Evolutionary conservation across 2,797 vertebrate species (phyloP), one percentile per base, ranked within the genome.

Genomic region (Pogonophryne albipinna): DNA sequence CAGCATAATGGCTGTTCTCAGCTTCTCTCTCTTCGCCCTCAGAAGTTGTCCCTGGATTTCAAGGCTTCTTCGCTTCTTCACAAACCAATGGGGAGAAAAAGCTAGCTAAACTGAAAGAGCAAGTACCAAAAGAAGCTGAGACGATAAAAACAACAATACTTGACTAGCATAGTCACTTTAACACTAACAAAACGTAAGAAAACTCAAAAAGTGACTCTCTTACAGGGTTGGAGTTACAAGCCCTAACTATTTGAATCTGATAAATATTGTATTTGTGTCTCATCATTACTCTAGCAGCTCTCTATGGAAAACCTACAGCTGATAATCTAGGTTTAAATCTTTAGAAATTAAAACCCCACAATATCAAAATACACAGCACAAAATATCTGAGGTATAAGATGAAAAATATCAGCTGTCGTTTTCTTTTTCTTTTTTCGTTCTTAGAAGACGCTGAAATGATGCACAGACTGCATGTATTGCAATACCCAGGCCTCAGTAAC

Each of bases 321-420:
- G 95, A 96, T 96, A 94, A 96, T 96, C 95, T 97, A 97, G 92
- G 86, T 94, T 85, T 79, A 86, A 97, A 97, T 95, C 95, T 97
- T 96, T 95, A 92, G 95, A 98, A 98, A 97, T 96, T 83, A 98
- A 98, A 97, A 97, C 96, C 95, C 97, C 97, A 98, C 97, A 96
- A 97, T 99, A 98, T 97, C 97, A 98, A 99, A 99, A 98, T 97
- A 97, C 97, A 99, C 97, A 97, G 97, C 98, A 99, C 97, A 98
- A 98, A 98, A 98, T 97, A 98, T 98, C 96, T 98, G 97, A 99
- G 97, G 97, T 99, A 99, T 98, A 98, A 98, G 97, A 99, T 97
- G 98, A 98, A 98, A 99, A 98, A 98, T 97, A 96, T 97, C 95
- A 90, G 88, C 85, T 87, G 85, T 92, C 79, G 78, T 86, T 88